phyloP scores from a whole-genome alignment of 1,140 invertebrate genomes.

The Zaprionus nigranus region DNA sequence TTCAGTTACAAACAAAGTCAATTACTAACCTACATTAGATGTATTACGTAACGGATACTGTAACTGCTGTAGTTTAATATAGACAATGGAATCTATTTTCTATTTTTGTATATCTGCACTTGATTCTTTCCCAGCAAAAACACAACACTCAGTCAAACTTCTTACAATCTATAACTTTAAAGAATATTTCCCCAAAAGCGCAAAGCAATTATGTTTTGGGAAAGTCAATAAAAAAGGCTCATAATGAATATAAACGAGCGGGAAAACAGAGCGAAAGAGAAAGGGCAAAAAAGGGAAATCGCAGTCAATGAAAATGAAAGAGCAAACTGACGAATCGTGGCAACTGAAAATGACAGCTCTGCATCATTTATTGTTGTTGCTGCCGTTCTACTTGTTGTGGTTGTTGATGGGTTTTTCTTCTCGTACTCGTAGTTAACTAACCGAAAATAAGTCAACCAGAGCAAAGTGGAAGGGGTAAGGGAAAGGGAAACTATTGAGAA shows the following conservation, averaged over 20 bases:
- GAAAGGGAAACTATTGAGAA: background rate
- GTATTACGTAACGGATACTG: no score
- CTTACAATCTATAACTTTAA: background rate
- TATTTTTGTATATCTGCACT: no score
- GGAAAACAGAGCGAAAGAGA: background rate
- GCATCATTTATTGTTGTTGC: background rate
- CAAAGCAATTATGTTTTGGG: background rate
- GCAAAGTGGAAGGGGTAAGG: background rate
- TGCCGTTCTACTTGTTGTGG: background rate
- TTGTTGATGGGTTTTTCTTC: background rate
- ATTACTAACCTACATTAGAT: no score
- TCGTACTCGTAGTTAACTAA: background rate
- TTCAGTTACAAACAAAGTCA: no score
- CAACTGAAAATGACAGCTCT: constrained; percentile 38
- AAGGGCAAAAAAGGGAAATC: constrained; percentile 9
- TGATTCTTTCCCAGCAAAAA: no score
- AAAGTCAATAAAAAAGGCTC: background rate
- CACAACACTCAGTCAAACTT: background rate
- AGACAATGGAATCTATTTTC: no score
- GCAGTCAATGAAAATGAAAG: background rate
- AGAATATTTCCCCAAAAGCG: background rate
- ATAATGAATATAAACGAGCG: constrained; percentile 3
- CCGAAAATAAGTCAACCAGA: background rate
- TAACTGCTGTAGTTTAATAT: no score
- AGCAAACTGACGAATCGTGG: constrained; percentile 13